phyloP scores from a whole-genome alignment of 2,797 vertebrate genomes.

The Esox masquinongy region DNA sequence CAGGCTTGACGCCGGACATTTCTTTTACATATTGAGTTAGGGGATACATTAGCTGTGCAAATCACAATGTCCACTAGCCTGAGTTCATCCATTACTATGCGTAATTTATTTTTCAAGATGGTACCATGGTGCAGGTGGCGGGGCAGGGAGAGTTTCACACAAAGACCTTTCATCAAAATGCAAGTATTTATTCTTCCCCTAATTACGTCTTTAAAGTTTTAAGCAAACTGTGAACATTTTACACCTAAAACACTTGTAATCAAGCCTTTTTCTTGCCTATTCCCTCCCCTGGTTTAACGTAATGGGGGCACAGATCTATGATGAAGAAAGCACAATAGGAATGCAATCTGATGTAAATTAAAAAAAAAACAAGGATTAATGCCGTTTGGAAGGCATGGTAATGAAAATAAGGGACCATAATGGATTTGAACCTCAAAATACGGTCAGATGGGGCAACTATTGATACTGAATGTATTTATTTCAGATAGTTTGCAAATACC shows the following conservation, averaged over 20 bases:
- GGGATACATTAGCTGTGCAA: neutral
- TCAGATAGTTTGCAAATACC: neutral
- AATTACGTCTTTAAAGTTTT: constrained; percentile 12
- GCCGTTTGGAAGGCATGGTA: neutral
- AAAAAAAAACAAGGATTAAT: neutral
- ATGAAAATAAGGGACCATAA: neutral
- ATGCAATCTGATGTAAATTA: neutral
- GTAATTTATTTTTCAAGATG: constrained; percentile 29
- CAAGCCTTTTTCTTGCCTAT: neutral
- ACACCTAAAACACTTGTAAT: neutral
- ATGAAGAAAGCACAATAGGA: neutral
- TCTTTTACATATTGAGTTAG: neutral
- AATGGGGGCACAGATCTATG: neutral
- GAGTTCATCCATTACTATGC: constrained; percentile 19
- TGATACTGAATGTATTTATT: neutral
- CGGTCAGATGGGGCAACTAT: neutral
- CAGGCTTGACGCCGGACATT: neutral
- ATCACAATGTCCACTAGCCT: constrained; percentile 2
- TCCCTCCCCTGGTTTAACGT: neutral
- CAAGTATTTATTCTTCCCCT: constrained; percentile 25
- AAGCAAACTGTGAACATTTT: neutral
- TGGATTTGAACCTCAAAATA: neutral
- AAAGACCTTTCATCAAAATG: constrained; percentile 29
- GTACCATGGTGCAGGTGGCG: constrained; percentile 20
- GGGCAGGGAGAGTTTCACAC: constrained; percentile 20